Evolutionary conservation across 2,113 vertebrate species (phyloP).

Genomic region (Morone saxatilis): DNA sequence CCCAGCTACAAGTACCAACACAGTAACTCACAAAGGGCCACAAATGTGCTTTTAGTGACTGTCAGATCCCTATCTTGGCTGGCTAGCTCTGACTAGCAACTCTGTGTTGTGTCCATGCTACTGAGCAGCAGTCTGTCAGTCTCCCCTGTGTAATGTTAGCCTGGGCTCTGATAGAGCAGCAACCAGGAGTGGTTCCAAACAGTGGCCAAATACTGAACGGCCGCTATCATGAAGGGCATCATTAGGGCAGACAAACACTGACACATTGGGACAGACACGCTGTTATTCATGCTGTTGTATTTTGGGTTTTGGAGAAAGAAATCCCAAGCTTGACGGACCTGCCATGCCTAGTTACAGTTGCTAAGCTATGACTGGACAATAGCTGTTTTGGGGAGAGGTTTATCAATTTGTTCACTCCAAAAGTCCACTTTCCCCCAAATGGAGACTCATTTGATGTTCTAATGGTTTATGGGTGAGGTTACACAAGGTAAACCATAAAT

Average conservation of each 20-base stretch:
- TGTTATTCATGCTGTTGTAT: background rate
- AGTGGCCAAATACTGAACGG: background rate
- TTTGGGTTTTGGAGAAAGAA: background rate
- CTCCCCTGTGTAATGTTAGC: background rate
- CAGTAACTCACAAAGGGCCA: background rate
- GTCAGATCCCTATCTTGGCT: no score
- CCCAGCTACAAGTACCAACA: background rate
- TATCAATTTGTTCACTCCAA: conserved; percentile 3
- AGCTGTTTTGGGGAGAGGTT: background rate
- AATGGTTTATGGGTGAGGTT: conserved; percentile 37
- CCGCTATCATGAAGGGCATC: no score
- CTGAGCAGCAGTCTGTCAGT: background rate
- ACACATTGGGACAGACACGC: background rate
- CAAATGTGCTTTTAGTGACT: no score
- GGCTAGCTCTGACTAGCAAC: background rate
- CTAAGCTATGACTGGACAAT: conserved; percentile 3
- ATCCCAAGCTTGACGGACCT: background rate
- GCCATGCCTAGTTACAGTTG: background rate
- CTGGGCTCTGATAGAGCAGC: background rate
- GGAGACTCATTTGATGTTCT: conserved; percentile 23
- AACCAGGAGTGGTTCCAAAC: background rate
- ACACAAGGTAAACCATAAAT: conserved; percentile 39
- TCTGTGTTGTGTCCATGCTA: background rate
- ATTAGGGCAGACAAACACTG: background rate
- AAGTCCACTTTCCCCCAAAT: conserved; percentile 2